phyloP scores from a whole-genome alignment of 2,113 vertebrate genomes.

The Sardina pilchardus region DNA sequence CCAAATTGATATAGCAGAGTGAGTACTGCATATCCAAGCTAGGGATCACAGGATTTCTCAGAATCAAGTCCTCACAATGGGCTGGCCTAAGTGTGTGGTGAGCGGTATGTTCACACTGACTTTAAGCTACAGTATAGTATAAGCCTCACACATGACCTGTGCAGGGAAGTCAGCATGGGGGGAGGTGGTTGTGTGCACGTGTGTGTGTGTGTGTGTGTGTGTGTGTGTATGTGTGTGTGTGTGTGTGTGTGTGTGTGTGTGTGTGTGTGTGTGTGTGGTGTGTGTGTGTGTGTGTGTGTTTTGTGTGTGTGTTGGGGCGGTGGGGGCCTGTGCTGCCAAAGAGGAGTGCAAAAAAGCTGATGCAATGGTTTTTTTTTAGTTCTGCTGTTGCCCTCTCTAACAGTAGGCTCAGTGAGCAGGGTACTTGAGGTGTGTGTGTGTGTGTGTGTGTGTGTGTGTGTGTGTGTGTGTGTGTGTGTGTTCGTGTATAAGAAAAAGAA shows the following conservation, averaged over 20 bases:
- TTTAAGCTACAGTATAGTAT: constrained; percentile 8
- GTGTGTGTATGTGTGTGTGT: constrained; percentile 14
- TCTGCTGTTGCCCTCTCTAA: neutral
- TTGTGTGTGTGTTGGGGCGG: neutral
- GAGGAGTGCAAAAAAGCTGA: neutral
- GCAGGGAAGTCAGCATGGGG: neutral
- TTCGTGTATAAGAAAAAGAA: neutral
- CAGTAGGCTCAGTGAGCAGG: too few species aligned
- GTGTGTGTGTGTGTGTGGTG: constrained; percentile 4
- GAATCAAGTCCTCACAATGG: neutral
- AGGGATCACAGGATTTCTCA: neutral
- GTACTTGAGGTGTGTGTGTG: neutral
- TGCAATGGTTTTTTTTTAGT: neutral
- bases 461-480: neutral
- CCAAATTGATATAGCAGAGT: too few species aligned
- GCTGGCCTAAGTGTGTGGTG: neutral
- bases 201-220: neutral
- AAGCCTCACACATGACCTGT: constrained; percentile 10
- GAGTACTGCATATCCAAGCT: neutral
- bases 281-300: too few species aligned
- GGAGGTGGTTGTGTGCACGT: neutral
- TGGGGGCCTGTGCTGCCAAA: too few species aligned
- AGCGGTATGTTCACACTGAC: constrained; percentile 14
- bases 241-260: neutral
- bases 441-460: neutral